These are phyloP conservation scores for Hydrotaea diabolus DNA, from an alignment of 2,888 invertebrate genomes.

Conservation along the genomic window DNA sequence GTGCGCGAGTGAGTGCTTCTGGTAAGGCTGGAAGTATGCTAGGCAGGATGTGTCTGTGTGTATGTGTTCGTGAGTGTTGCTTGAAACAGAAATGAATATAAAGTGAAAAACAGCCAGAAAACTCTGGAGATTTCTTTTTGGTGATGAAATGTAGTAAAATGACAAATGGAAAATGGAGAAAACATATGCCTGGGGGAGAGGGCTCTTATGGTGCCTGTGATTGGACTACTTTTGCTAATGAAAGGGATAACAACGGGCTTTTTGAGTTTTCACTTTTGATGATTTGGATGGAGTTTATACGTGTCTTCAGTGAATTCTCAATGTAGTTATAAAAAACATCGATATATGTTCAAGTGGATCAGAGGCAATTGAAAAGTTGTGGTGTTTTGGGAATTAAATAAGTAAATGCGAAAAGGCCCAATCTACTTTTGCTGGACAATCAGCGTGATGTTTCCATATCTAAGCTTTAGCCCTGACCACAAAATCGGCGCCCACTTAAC, in stretches of 20 bases:
- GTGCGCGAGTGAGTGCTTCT: not conserved
- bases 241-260: too few species aligned
- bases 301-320: not conserved
- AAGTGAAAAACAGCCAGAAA: not conserved
- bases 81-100: not conserved
- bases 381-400: too few species aligned
- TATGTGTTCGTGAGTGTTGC: not conserved
- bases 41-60: not conserved
- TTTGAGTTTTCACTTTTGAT: too few species aligned
- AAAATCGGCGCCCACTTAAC: too few species aligned
- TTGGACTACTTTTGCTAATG: too few species aligned
- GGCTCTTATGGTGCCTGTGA: not conserved
- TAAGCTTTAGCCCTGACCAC: too few species aligned
- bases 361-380: not conserved
- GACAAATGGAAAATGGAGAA: not conserved
- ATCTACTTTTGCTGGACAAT: too few species aligned
- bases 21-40: not conserved
- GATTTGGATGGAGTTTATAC: too few species aligned
- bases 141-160: slow-evolving; percentile 6
- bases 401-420: too few species aligned
- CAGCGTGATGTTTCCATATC: too few species aligned
- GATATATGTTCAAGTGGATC: too few species aligned
- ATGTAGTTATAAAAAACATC: not conserved
- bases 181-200: not conserved
- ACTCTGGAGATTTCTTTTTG: not conserved